These are phyloP conservation scores for Synergus laeviventris DNA, from an alignment of 2,888 invertebrate genomes.

Conservation along the genomic window DNA sequence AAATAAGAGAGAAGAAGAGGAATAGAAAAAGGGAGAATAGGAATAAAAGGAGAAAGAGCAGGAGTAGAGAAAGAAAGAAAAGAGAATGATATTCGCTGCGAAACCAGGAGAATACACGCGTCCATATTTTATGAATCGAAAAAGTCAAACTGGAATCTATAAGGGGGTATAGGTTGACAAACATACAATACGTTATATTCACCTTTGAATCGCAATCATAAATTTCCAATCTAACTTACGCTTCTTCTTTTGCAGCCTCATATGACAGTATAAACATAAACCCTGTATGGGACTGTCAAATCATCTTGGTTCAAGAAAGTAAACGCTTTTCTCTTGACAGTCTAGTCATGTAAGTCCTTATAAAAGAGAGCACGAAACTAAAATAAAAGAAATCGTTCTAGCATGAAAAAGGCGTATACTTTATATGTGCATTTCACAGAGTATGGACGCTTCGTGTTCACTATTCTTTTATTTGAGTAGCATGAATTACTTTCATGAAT, in stretches of 20 bases:
- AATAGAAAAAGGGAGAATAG: not conserved
- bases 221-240: conserved; percentile 18
- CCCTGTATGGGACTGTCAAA: conserved; percentile 11
- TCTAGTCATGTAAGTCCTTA: conserved; percentile 4
- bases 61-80: not conserved
- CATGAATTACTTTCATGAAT: not conserved
- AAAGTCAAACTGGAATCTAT: not conserved
- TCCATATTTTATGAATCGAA: conserved; percentile 33
- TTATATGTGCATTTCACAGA: not conserved
- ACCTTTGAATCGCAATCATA: conserved; percentile 15
- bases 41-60: not conserved
- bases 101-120: not conserved
- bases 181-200: conserved; percentile 9
- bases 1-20: not conserved
- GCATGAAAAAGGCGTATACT: not conserved
- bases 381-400: conserved; percentile 1
- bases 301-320: conserved; percentile 3
- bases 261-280: conserved; percentile 25
- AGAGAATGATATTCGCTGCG: not conserved
- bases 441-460: not conserved
- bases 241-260: not conserved
- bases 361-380: not conserved
- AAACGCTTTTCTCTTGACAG: conserved; percentile 12
- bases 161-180: not conserved
- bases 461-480: not conserved